Evolutionary conservation across 2,888 invertebrate species (phyloP).

Genomic region (Harmothoe impar): DNA sequence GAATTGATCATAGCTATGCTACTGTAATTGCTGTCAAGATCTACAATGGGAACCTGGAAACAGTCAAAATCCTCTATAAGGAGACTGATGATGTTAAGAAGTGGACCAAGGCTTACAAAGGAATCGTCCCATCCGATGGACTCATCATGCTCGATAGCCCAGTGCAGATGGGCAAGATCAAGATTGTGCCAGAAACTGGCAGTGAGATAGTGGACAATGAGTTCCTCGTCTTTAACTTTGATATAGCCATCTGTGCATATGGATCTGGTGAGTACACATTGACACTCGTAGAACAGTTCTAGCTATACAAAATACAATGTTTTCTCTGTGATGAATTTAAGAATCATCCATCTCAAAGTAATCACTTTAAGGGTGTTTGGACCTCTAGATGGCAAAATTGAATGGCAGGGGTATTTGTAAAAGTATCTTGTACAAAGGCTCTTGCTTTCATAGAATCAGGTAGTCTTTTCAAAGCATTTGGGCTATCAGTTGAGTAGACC

Average conservation of each 20-base stretch:
- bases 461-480: no score
- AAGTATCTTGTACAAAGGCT: no score
- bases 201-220: not conserved
- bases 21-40: slow-evolving; percentile 1
- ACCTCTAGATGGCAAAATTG: no score
- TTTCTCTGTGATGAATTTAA: no score
- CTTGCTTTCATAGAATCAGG: no score
- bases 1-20: not conserved
- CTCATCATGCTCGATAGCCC: not conserved
- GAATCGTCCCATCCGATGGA: not conserved
- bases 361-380: no score
- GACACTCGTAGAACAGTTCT: no score
- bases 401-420: no score
- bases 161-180: slow-evolving; percentile 11
- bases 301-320: no score
- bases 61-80: not conserved
- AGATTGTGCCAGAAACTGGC: slow-evolving; percentile 8
- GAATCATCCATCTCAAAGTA: no score
- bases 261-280: not conserved
- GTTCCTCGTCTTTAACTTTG: slow-evolving; percentile 13
- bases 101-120: not conserved
- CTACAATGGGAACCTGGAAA: not conserved
- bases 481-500: no score
- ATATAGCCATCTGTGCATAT: not conserved
- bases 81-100: not conserved